phyloP scores from a whole-genome alignment of 2,797 vertebrate genomes.

The Galaxias olidus region DNA sequence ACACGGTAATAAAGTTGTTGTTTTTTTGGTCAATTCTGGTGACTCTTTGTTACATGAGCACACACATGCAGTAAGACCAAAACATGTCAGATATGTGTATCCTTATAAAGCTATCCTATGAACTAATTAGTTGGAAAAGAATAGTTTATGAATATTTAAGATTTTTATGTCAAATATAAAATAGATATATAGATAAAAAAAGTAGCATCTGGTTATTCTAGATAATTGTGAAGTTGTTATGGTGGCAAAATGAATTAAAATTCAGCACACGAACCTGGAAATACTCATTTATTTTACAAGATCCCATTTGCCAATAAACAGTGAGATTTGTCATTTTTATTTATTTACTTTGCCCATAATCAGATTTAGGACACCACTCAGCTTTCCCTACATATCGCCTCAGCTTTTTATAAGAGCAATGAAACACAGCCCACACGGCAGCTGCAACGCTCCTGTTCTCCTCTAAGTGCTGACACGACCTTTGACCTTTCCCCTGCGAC shows the following conservation, averaged over 20 bases:
- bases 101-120: too few species aligned
- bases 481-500: slow-evolving; percentile 46
- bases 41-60: too few species aligned
- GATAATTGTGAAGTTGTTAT: background rate
- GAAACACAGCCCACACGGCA: slow-evolving; percentile 44
- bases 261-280: background rate
- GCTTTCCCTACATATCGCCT: slow-evolving; percentile 39
- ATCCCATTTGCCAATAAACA: slow-evolving; percentile 21
- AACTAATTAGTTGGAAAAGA: too few species aligned
- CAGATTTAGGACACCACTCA: slow-evolving; percentile 34
- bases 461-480: slow-evolving; percentile 55
- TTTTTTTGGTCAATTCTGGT: too few species aligned
- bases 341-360: slow-evolving; percentile 22
- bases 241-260: slow-evolving; percentile 1
- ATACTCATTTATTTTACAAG: background rate
- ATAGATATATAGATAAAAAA: too few species aligned
- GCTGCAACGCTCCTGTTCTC: slow-evolving; percentile 53
- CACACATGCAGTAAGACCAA: too few species aligned
- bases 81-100: too few species aligned
- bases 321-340: background rate
- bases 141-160: too few species aligned
- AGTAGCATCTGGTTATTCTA: too few species aligned
- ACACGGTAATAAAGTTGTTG: background rate
- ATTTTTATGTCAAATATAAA: too few species aligned
- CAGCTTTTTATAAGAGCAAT: slow-evolving; percentile 52